Evolutionary conservation across 2,113 vertebrate genomes (phyloP), one percentile per base, ranked within the genome.

Genomic region (Thermophis baileyi): DNA sequence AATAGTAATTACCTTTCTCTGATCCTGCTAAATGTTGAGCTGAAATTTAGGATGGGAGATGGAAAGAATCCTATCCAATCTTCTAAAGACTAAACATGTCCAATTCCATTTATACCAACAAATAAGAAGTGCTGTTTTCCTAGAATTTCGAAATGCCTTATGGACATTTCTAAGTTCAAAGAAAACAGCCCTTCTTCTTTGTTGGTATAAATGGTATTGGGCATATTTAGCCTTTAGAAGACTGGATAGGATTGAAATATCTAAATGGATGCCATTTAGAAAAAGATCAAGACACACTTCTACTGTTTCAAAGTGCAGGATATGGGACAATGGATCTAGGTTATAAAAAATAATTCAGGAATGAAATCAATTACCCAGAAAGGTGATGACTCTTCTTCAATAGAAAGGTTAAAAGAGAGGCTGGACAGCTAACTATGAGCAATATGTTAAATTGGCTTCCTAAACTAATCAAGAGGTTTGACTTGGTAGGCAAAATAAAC

Each of bases 1-100:
- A 47, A 53, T 30, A 11, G 8, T 49, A 20, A 89, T 35, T 30
- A 49, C 1, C 0, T 0, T 27, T 88, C 14, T 0, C 92, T 50
- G 53, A 3, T 3, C 3, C 0, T 50, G 24, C 40, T 22, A 30
- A 40, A 5, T 0, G 16, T 40, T 89, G 93, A 63, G 85, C n/a
- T 40, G 4, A 47, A 87, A 44, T 51, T 3, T 27, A 30, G 16
- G 22, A 27, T 89, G n/a, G 51, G 40, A 57, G 40, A 49, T 74
- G 35, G 50, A 51, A 63, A 30, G 12, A 87, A 91, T 40, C 18
- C 12, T 14, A 69, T 69, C 63, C 30, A 69, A n/a, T 69, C 30
- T 69, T 69, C 63, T 35, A 69, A 69, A n/a, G 30, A 35, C 14
- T 35, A 69, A 69, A n/a, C 4, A 6, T 69, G 12, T 27, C 12